Evolutionary conservation across 2,888 invertebrate genomes (phyloP), one percentile per base, ranked within the genome.

Genomic region (Agrochola litura): DNA sequence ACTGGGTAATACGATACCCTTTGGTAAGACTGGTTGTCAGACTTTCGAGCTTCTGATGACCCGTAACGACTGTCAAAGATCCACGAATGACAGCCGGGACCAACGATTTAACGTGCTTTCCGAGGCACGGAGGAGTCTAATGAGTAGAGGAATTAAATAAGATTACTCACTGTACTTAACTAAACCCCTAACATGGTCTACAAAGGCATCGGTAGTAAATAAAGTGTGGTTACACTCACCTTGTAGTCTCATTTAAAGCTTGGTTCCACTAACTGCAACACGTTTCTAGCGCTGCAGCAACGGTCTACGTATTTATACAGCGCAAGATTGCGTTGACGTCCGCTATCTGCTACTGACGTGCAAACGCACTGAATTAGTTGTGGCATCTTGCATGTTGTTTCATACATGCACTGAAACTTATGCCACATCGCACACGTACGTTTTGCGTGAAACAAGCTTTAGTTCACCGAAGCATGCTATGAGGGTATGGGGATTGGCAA

Each of bases 281-380:
- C 61, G 16, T 52, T 58, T 37, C 19, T 52, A 71, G 56, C 74
- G 43, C 54, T 68, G 46, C 37, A 73, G 41, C 12, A 25, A 58
- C 25, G 19, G 37, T 52, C 46, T 54, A 41, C 19, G 37, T 65
- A n/a, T 74, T 54, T 14, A 49, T 37, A 16, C 54, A 67, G 30
- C 54, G 9, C n/a, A 64, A 60, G 64, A 41, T 64, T 58, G 52
- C 58, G 80, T 64, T 68, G 67, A 64, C 43, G 22, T 54, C 37
- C 30, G n/a, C 52, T 80, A 52, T 69, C 60, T 80, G 75, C 41
- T 75, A 60, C 60, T 30, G 79, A 80, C 75, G 69, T 60, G 60
- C 30, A 75, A 81, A 81, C 69, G 65, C 68, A 64, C 41, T 54
- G 60, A 69, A 65, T 54, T 80, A 12, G 37, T 61, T 54, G 73